Evolutionary conservation across 53 echinoderm and acorn worm species (phyloP).

Genomic region (Paracentrotus lividus): DNA sequence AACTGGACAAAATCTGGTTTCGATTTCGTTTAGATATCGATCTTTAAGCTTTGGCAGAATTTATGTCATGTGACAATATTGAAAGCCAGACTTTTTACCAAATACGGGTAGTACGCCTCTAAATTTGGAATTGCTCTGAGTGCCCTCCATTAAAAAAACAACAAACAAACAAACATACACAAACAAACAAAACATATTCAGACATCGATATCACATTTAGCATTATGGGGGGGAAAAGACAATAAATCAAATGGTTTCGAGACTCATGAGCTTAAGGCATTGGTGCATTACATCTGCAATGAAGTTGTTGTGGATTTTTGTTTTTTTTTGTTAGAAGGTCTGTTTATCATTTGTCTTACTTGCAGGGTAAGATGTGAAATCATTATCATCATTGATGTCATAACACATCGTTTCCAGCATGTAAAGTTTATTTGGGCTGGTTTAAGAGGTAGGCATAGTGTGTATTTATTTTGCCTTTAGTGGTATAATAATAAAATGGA

Average conservation of each 20-base stretch:
- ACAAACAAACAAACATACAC: too few relatives aligned
- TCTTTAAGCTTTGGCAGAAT: neutral
- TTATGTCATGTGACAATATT: slow-evolving; percentile 1
- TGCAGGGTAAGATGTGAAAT: slow-evolving; percentile 54
- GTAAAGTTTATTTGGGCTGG: neutral
- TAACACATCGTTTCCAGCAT: neutral
- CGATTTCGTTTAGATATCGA: neutral
- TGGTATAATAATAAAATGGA: too few relatives aligned
- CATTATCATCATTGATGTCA: neutral
- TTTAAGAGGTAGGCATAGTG: too few relatives aligned
- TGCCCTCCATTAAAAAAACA: neutral
- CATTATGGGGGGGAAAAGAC: too few relatives aligned
- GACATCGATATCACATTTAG: too few relatives aligned
- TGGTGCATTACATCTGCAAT: neutral
- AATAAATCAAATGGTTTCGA: too few relatives aligned
- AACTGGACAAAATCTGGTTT: neutral
- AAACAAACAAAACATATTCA: neutral
- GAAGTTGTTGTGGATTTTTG: too few relatives aligned
- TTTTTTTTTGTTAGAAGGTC: too few relatives aligned
- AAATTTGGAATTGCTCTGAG: neutral
- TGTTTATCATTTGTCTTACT: too few relatives aligned
- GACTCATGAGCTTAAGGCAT: too few relatives aligned
- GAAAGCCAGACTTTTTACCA: neutral
- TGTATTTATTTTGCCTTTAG: too few relatives aligned
- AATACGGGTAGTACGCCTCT: neutral